Base-by-base conservation (phyloP, 2,888 invertebrate genomes). In the Shargacucullia verbasci region DNA sequence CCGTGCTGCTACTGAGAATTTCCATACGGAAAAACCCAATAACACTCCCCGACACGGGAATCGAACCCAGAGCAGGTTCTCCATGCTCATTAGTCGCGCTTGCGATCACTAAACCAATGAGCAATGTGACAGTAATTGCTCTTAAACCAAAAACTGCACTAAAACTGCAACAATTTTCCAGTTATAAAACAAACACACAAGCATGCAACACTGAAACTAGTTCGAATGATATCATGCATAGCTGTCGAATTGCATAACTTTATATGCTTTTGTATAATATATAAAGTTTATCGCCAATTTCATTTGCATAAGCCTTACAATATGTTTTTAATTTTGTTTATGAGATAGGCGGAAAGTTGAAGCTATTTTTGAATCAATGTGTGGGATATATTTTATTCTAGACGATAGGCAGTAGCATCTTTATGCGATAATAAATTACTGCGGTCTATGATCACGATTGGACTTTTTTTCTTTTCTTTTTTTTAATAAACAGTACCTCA, bases 161-260 rank as follows among this genome's bases (percentile, higher is more conserved):
- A 40, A 9, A 53, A 49, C 10, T 11, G 11, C 20, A 46, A 20
- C 27, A 45, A 12, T 58, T 63, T 58, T 44, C 39, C 34, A 38
- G 25, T 25, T 10, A 35, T 37, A 43, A 61, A 39, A 60, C 15
- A 61, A 43, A 64, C 20, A 52, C 31, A 57, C 46, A 48, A 15
- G 43, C 55, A 56, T 35, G 47, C 46, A 48, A 15, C 40, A 52
- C 54, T 35, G 47, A 9, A 49, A 62, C 45, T 39, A 35, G 38
- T 62, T 43, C 41, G 39, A 47, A 49, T 65, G 49, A 53, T 65
- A 49, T 70, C 48, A 57, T 38, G 10, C 15, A 31, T 38, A 34
- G 25, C 35, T 34, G 59, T 54, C 9, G 52, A 12, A 48, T 63
- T 60, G 45, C 50, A 72, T 75, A 75, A 75, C 64, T 66, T 54